These are phyloP conservation scores for Cichladusa arquata DNA, from an alignment of 2,113 vertebrate genomes.

Conservation along the genomic window DNA sequence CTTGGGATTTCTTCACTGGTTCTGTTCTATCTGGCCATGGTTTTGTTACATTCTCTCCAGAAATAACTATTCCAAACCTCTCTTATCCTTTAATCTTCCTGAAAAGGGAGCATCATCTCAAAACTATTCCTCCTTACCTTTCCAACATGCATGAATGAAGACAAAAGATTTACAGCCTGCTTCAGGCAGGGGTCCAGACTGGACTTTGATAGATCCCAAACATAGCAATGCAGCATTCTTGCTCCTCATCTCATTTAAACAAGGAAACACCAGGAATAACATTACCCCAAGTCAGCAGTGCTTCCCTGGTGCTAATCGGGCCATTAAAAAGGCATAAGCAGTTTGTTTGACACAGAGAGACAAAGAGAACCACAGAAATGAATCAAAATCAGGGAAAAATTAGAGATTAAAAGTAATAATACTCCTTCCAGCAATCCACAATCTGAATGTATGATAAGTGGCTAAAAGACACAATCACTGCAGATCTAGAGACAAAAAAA, in stretches of 20 bases:
- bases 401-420: conserved; percentile 6
- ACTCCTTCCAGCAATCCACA: conserved; percentile 14
- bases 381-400: conserved; percentile 15
- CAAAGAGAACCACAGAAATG: conserved; percentile 3
- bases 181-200: neutral
- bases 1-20: neutral
- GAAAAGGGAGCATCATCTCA: neutral
- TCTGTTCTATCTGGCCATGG: neutral
- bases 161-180: neutral
- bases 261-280: neutral
- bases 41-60: neutral
- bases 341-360: neutral
- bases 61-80: neutral
- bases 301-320: neutral
- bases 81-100: neutral
- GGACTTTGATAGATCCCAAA: neutral
- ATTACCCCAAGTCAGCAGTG: neutral
- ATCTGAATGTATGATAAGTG: neutral
- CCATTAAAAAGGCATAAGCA: conserved; percentile 5
- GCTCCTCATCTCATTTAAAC: neutral
- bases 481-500: neutral
- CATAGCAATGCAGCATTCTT: neutral
- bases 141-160: neutral
- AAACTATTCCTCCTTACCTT: neutral
- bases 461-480: conserved; percentile 7